Evolutionary conservation across 2,797 vertebrate genomes (phyloP).

Genomic region (Gobionotothen gibberifrons): DNA sequence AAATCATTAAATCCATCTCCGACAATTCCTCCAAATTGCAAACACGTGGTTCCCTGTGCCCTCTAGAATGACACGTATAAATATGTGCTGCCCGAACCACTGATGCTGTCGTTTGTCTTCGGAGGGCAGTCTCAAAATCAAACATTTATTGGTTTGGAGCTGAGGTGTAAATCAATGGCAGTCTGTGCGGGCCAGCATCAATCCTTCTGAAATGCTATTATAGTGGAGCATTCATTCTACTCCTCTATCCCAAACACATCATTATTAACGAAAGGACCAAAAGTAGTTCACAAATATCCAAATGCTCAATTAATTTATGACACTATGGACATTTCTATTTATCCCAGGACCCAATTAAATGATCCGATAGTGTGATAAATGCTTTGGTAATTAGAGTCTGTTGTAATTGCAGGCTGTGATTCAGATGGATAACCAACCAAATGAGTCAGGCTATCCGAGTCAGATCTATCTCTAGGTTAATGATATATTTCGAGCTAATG

Average conservation of each 20-base stretch:
- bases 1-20: not conserved
- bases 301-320: conserved; percentile 23
- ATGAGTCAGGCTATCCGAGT: conserved; percentile 15
- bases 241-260: conserved; percentile 10
- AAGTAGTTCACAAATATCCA: conserved; percentile 3
- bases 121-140: not conserved
- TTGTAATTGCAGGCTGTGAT: conserved; percentile 52
- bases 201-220: not conserved
- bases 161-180: not conserved
- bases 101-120: not conserved
- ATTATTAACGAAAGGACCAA: conserved; percentile 9
- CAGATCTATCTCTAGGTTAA: conserved; percentile 31
- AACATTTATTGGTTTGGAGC: not conserved
- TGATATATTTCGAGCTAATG: conserved; percentile 18
- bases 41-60: too few relatives aligned
- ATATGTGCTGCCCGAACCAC: not conserved
- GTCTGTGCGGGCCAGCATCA: not conserved
- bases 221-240: not conserved
- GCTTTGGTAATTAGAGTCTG: conserved; percentile 40
- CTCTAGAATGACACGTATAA: not conserved
- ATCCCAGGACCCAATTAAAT: conserved; percentile 47
- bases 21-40: not conserved
- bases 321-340: conserved; percentile 24
- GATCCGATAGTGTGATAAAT: conserved; percentile 41
- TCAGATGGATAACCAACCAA: conserved; percentile 33